Conservation (phyloP, 2,888 invertebrate species). For the Zootermopsis nevadensis region DNA sequence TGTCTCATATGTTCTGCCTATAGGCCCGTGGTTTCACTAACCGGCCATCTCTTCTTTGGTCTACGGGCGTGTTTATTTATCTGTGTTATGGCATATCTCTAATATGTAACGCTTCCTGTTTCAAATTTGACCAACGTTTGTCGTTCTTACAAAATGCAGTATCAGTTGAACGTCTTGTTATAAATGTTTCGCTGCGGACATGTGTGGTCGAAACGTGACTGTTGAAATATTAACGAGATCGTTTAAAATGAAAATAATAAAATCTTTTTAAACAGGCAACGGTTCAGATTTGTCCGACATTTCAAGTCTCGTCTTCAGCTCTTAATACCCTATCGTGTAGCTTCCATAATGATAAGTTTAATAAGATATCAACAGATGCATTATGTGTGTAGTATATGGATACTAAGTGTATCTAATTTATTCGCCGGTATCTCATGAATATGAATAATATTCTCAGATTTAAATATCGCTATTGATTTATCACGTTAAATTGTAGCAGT, state of each 20-base stretch:
- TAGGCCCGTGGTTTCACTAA: too few species aligned
- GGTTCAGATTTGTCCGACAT: not conserved
- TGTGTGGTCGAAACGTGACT: not conserved
- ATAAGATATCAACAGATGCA: slow-evolving; percentile 33
- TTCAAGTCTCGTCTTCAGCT: not conserved
- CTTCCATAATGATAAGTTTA: slow-evolving; percentile 23
- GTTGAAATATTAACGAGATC: slow-evolving; percentile 26
- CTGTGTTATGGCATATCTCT: too few species aligned
- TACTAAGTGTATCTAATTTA: slow-evolving; percentile 22
- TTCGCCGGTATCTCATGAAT: slow-evolving; percentile 24
- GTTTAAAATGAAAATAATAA: not conserved
- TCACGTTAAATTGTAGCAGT: slow-evolving; percentile 18
- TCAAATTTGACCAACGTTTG: too few species aligned
- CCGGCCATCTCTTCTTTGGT: too few species aligned
- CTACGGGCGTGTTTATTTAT: too few species aligned
- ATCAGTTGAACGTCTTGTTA: too few species aligned
- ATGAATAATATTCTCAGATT: slow-evolving; percentile 8
- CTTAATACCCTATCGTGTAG: not conserved
- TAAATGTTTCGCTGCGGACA: too few species aligned
- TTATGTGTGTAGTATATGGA: not conserved
- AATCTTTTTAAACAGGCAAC: not conserved
- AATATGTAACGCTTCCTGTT: too few species aligned
- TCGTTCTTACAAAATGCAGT: too few species aligned
- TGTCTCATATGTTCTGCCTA: too few species aligned
- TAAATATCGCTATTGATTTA: slow-evolving; percentile 26